Evolutionary conservation across 2,888 invertebrate species (phyloP).

Genomic region (Cataglyphis albicans): DNA sequence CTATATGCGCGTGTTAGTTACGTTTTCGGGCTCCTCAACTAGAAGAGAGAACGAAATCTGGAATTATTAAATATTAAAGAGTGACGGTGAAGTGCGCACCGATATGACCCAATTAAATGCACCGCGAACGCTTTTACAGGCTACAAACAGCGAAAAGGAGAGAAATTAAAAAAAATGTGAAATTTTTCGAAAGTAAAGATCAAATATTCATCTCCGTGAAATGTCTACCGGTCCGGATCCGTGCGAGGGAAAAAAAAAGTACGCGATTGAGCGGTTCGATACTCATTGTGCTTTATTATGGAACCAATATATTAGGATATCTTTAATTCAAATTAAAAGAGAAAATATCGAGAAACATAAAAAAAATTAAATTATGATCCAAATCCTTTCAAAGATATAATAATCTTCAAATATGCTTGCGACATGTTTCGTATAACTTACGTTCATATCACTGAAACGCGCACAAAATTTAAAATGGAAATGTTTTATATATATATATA

Average conservation of each 20-base stretch:
- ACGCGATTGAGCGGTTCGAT: neutral
- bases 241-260: neutral
- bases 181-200: neutral
- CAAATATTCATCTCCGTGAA: neutral
- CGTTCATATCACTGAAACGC: neutral
- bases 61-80: slow-evolving; percentile 58
- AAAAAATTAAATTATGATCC: neutral
- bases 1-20: slow-evolving; percentile 8
- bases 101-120: slow-evolving; percentile 52
- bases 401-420: neutral
- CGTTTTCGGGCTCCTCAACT: slow-evolving; percentile 31
- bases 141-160: neutral
- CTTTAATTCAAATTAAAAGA: neutral
- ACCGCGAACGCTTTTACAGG: slow-evolving; percentile 4
- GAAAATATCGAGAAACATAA: neutral
- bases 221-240: neutral
- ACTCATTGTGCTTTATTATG: slow-evolving; percentile 12
- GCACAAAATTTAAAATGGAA: neutral
- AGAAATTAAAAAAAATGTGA: slow-evolving; percentile 24
- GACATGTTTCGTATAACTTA: neutral
- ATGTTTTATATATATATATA: neutral
- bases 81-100: slow-evolving; percentile 29
- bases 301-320: neutral
- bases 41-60: neutral
- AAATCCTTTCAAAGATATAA: neutral